These are phyloP conservation scores for Leptoteleia sp. DNA, from an alignment of 1,140 invertebrate species.

Conservation along the genomic window DNA sequence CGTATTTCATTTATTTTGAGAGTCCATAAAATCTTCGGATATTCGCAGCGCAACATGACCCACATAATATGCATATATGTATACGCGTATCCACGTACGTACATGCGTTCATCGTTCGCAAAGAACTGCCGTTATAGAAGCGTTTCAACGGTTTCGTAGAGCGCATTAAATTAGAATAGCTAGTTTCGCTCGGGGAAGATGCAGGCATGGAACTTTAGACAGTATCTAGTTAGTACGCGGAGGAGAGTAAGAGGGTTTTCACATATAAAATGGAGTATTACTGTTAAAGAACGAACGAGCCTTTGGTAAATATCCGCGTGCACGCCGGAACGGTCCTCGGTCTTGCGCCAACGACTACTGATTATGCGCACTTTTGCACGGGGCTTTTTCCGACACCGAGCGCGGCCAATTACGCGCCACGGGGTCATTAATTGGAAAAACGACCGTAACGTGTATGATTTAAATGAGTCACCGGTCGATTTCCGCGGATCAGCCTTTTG, in stretches of 20 bases:
- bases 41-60: slow-evolving; percentile 63
- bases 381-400: slow-evolving; percentile 24
- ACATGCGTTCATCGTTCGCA: slow-evolving; percentile 62
- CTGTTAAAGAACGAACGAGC: slow-evolving; percentile 42
- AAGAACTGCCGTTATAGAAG: slow-evolving; percentile 68
- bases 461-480: slow-evolving; percentile 33
- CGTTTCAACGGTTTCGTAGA: slow-evolving; percentile 66
- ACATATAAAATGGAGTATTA: slow-evolving; percentile 60
- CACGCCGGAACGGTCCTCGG: slow-evolving; percentile 41
- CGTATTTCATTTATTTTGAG: slow-evolving; percentile 63
- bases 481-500: slow-evolving; percentile 3
- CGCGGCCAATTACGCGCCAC: slow-evolving; percentile 48
- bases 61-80: slow-evolving; percentile 65
- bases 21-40: slow-evolving; percentile 62
- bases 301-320: slow-evolving; percentile 50
- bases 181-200: slow-evolving; percentile 63
- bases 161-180: slow-evolving; percentile 68
- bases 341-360: slow-evolving; percentile 47
- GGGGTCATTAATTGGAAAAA: slow-evolving; percentile 47
- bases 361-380: slow-evolving; percentile 51
- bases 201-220: slow-evolving; percentile 64
- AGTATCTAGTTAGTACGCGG: slow-evolving; percentile 62
- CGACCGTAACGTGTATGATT: slow-evolving; percentile 49
- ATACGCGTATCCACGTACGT: slow-evolving; percentile 43
- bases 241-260: slow-evolving; percentile 58